Evolutionary conservation across 1,140 invertebrate genomes (phyloP).

Genomic region (Antheraea pernyi): DNA sequence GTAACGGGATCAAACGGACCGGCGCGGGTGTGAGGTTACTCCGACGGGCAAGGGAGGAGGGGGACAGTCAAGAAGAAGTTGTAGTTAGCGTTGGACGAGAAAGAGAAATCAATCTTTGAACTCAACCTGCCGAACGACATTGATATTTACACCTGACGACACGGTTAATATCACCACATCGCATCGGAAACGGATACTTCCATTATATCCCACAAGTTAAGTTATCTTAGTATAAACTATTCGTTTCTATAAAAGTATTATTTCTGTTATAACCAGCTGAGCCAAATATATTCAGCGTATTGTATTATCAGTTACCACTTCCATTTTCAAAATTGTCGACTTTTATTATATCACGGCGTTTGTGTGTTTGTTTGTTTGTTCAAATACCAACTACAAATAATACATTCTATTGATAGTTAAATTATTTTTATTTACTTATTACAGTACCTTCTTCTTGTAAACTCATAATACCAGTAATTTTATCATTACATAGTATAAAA

Average conservation of each 20-base stretch:
- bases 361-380: no score
- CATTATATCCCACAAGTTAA: neutral
- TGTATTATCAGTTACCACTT: no score
- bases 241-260: neutral
- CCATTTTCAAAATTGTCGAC: no score
- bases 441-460: no score
- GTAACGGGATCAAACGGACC: constrained; percentile 60
- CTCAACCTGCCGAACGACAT: constrained; percentile 36
- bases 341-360: no score
- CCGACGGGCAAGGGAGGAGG: constrained; percentile 17
- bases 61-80: constrained; percentile 27
- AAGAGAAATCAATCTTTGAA: constrained; percentile 68
- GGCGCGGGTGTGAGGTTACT: constrained; percentile 9
- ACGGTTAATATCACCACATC: constrained; percentile 10
- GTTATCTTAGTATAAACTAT: neutral
- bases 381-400: no score
- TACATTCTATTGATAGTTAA: no score
- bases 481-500: no score
- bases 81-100: constrained; percentile 42
- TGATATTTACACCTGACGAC: constrained; percentile 29
- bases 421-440: no score
- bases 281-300: no score
- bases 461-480: no score
- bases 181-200: neutral
- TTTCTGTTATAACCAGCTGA: no score